Evolutionary conservation across 2,888 invertebrate genomes (phyloP).

Genomic region (Hyppa rectilinea): DNA sequence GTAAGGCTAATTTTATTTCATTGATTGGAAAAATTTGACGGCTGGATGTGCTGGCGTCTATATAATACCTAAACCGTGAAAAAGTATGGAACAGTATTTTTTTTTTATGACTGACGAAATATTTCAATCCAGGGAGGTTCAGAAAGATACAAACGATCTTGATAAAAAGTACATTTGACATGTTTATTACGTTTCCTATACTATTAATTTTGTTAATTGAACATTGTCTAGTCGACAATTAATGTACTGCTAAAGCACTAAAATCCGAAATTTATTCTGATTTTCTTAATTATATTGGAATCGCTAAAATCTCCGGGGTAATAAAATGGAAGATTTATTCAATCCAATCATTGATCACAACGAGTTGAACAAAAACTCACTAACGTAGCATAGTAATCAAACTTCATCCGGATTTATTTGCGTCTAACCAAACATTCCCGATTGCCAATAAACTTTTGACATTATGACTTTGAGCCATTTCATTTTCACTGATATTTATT

Average conservation of each 20-base stretch:
- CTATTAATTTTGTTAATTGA: not conserved
- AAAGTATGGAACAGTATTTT: no score
- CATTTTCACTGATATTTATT: conserved; percentile 50
- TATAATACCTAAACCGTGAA: no score
- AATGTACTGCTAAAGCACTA: not conserved
- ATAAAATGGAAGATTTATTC: conserved; percentile 35
- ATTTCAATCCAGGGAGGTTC: no score
- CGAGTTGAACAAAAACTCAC: conserved; percentile 26
- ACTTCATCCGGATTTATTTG: conserved; percentile 47
- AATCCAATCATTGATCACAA: conserved; percentile 23
- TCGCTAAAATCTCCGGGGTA: not conserved
- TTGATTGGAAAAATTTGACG: no score
- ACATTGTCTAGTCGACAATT: not conserved
- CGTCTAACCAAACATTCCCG: conserved; percentile 44
- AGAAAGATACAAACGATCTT: no score
- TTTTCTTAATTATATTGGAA: conserved; percentile 1
- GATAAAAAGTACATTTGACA: not conserved
- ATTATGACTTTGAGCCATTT: conserved; percentile 56
- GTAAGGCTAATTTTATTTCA: no score
- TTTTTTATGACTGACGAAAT: no score
- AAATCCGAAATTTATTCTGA: not conserved
- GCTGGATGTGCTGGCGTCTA: no score
- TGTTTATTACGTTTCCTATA: not conserved
- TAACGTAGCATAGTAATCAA: conserved; percentile 26
- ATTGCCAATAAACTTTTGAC: conserved; percentile 60